Percentiles rank a stretch among this genome's conserved stretches.
Conservation (phyloP, 2,113 vertebrate species). For the Oryzias woworae region DNA sequence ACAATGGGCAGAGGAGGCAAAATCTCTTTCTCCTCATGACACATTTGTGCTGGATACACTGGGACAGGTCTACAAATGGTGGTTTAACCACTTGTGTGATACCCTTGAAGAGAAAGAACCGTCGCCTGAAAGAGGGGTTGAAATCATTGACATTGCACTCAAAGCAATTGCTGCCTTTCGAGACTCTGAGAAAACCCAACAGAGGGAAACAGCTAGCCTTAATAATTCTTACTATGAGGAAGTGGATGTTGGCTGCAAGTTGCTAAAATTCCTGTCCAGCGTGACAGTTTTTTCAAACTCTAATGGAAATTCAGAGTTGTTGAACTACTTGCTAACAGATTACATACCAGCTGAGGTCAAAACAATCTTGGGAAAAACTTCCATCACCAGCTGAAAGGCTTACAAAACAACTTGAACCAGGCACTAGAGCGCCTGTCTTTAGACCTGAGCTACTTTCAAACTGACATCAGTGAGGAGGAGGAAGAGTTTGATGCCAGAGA, state of each 20-base stretch:
- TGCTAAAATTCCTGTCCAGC: conserved; percentile 76
- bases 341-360: conserved; percentile 75
- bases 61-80: conserved; percentile 82
- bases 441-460: conserved; percentile 83
- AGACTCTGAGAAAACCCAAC: conserved; percentile 72
- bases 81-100: conserved; percentile 71
- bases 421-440: conserved; percentile 83
- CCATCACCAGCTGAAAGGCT: conserved; percentile 72
- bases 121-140: conserved; percentile 4
- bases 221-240: conserved; percentile 75
- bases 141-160: conserved; percentile 74
- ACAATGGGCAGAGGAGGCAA: conserved; percentile 77
- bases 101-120: conserved; percentile 27
- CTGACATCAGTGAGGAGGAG: conserved; percentile 70
- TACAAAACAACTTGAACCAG: conserved; percentile 71
- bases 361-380: conserved; percentile 73
- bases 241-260: conserved; percentile 78
- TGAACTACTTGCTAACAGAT: conserved; percentile 77
- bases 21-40: conserved; percentile 67
- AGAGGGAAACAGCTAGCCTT: conserved; percentile 62
- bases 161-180: conserved; percentile 81
- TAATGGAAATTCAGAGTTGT: conserved; percentile 61
- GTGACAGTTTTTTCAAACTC: conserved; percentile 63
- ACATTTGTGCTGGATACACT: conserved; percentile 85
- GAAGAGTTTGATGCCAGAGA: conserved; percentile 30